A percentile compares a stretch with the other conserved stretches of the same genome.
These are phyloP conservation scores for Pardosa pseudoannulata DNA, from an alignment of 2,888 invertebrate species.

Conservation along the genomic window DNA sequence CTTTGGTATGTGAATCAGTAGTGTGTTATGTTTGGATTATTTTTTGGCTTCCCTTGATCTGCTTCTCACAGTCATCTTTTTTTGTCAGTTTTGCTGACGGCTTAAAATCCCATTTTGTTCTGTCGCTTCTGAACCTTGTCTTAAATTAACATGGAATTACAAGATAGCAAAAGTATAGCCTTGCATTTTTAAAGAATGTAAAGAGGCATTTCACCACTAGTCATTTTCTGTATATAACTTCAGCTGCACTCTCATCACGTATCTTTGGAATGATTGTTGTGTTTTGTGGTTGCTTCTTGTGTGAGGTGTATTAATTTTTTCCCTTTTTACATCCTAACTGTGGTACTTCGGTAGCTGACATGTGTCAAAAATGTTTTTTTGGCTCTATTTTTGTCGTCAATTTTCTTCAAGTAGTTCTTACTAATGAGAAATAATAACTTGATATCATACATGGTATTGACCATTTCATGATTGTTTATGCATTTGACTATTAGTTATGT, in stretches of 20 bases:
- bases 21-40: conserved; percentile 39
- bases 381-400: neutral
- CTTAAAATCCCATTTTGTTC: conserved; percentile 55
- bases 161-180: conserved; percentile 4
- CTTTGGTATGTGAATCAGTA: conserved; percentile 82
- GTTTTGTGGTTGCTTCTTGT: conserved; percentile 29
- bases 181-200: conserved; percentile 26
- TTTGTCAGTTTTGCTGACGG: conserved; percentile 30
- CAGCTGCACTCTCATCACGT: conserved; percentile 43
- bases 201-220: conserved; percentile 14
- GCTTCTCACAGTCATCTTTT: conserved; percentile 37
- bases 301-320: neutral
- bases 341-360: neutral
- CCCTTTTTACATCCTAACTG: neutral
- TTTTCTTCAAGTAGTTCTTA: neutral
- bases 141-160: conserved; percentile 22
- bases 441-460: too few relatives aligned
- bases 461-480: neutral
- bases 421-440: conserved; percentile 11
- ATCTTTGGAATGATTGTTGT: conserved; percentile 45
- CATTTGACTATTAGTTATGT: too few relatives aligned
- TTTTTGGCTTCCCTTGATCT: conserved; percentile 55
- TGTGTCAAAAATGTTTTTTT: neutral
- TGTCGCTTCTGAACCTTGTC: conserved; percentile 52
- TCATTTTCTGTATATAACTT: conserved; percentile 11